These are phyloP conservation scores for Trichogramma dendrolimi DNA, from an alignment of 2,888 invertebrate species.

Conservation along the genomic window DNA sequence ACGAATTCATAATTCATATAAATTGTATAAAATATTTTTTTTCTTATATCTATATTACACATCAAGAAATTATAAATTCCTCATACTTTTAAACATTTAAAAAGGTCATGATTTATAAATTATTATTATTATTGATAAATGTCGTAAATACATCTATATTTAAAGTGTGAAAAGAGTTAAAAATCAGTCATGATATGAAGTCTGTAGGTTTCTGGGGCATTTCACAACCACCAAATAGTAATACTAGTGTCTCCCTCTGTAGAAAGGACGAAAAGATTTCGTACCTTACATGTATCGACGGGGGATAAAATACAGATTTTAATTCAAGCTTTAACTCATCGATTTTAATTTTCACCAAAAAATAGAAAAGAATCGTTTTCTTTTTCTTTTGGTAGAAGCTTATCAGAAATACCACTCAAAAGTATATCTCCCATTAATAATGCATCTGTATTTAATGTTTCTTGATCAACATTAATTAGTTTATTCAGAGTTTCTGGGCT, in stretches of 20 bases:
- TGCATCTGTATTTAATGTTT: constrained; percentile 32
- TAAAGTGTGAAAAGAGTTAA: no score
- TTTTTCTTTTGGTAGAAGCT: constrained; percentile 40
- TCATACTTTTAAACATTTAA: no score
- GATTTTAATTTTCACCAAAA: background rate
- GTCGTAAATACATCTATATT: no score
- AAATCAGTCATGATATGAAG: no score
- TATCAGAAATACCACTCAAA: constrained; percentile 36
- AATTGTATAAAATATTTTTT: no score
- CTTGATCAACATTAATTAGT: constrained; percentile 23
- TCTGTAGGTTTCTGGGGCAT: constrained; percentile 8
- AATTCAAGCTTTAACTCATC: background rate
- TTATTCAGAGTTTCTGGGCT: constrained; percentile 24
- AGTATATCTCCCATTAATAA: constrained; percentile 43
- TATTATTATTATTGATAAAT: no score
- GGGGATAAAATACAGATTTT: background rate
- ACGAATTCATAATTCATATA: no score
- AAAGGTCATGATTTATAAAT: no score
- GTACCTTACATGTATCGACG: no score
- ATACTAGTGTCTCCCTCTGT: constrained; percentile 6
- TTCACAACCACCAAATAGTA: background rate
- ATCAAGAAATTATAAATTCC: no score
- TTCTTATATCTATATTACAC: no score
- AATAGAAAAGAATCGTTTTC: constrained; percentile 47
- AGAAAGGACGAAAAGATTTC: background rate